These are phyloP conservation scores for Tridacna crocea DNA, from an alignment of 2,888 invertebrate species.

Conservation along the genomic window DNA sequence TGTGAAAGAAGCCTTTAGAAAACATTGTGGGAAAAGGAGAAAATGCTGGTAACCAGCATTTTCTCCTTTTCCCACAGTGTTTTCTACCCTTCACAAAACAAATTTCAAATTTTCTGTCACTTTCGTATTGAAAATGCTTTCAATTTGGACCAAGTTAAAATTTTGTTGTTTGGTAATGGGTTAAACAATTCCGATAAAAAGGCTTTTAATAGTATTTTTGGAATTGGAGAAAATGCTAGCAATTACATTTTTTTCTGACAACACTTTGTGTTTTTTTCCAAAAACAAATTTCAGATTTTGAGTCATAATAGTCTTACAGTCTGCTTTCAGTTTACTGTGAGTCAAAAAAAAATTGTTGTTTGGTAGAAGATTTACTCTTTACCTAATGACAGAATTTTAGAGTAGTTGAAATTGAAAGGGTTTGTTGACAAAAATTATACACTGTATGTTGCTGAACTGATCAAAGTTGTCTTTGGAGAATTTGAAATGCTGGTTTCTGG, in stretches of 20 bases:
- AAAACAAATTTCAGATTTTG: too few relatives aligned
- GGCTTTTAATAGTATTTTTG: too few relatives aligned
- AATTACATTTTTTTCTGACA: too few relatives aligned
- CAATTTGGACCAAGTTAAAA: background rate
- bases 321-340: too few relatives aligned
- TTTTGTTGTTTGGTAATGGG: background rate
- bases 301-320: too few relatives aligned
- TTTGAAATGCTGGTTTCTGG: background rate
- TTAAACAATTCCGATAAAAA: background rate
- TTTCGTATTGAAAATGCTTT: background rate
- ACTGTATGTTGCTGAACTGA: too few relatives aligned
- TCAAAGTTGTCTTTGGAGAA: too few relatives aligned
- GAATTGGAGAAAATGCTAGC: too few relatives aligned
- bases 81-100: background rate
- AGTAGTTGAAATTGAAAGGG: background rate
- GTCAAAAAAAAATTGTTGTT: too few relatives aligned
- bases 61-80: background rate
- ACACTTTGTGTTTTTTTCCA: background rate
- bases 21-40: conserved; percentile 2
- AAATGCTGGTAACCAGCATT: background rate
- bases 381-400: background rate
- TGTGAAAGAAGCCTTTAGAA: background rate
- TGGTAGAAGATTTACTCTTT: too few relatives aligned
- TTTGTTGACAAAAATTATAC: too few relatives aligned
- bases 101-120: background rate